Evolutionary conservation across 2,113 vertebrate species (phyloP), one percentile per base, ranked within the genome.

Genomic region (Acrocephalus arundinaceus): DNA sequence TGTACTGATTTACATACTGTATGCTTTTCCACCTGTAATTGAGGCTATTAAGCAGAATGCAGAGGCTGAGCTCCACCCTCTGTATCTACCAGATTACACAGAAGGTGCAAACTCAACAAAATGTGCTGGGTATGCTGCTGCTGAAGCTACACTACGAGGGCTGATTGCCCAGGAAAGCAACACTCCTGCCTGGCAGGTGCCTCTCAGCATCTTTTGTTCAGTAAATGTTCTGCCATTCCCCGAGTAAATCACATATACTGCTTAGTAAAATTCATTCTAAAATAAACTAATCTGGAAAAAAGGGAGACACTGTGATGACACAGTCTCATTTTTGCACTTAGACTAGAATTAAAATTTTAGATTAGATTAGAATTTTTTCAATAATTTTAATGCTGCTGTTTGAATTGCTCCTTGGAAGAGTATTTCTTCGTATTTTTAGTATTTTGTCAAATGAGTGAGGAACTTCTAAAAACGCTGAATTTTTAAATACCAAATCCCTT

Each of bases 21-120:
- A 30, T 85, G 95, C 90, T 95, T 97, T 98, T 98, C 92, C 93
- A 82, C 94, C 91, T 77, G 81, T 97, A 97, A 98, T 97, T 97
- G 96, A 96, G 65, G 91, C 87, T 97, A 95, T 94, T 96, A 97
- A 89, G 83, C 88, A 81, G 92, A 97, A 96, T 89, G 70, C 73
- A 95, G 81, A 82, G 72, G 67, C 77, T 86, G 57, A 65, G 73
- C 73, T 95, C 88, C 51, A 96, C 91, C 90, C 90, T 92, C 52
- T 61, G 25, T 25, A 89, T 79, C 89, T 90, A 83, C 21, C 66
- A 90, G 57, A 89, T 84, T 90, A 57, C 41, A 87, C 25, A 87
- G 77, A 76, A 74, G 9, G 58, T 62, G 58, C 71, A 88, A 96
- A 90, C 77, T 97, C 93, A 94, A 94, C 63, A 84, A 79, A 91